Percentiles rank a stretch among this genome's conserved stretches.
phyloP scores from a whole-genome alignment of 2,888 invertebrate species.

The Yponomeuta cagnagella region DNA sequence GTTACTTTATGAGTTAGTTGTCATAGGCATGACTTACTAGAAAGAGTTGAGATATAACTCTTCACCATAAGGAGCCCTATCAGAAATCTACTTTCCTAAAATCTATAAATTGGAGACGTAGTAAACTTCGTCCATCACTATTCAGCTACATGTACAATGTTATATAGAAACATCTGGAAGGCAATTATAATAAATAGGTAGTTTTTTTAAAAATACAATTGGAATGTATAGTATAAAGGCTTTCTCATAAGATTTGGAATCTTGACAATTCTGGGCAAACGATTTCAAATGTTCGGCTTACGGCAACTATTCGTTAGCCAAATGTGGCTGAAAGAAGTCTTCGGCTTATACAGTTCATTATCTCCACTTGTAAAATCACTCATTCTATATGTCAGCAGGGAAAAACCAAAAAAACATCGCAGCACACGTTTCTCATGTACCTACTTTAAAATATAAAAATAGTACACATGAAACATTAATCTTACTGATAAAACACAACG shows the following conservation, averaged over 20 bases:
- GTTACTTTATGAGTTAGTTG: not conserved
- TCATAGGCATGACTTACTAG: not conserved
- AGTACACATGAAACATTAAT: not conserved
- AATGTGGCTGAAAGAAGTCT: not conserved
- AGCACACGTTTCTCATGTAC: not conserved
- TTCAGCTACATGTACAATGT: not conserved
- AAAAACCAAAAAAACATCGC: not conserved
- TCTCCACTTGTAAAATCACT: slow-evolving; percentile 18
- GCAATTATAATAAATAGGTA: slow-evolving; percentile 2
- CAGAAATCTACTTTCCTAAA: not conserved
- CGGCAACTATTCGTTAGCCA: not conserved
- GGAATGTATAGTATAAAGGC: slow-evolving; percentile 71
- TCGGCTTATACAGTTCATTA: not conserved
- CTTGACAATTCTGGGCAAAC: not conserved
- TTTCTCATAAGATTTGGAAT: slow-evolving; percentile 64
- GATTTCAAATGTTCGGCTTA: not conserved
- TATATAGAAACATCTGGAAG: not conserved
- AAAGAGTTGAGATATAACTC: too few relatives aligned
- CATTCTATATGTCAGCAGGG: slow-evolving; percentile 16
- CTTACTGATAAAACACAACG: not conserved
- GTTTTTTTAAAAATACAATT: slow-evolving; percentile 51
- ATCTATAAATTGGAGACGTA: not conserved
- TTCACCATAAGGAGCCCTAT: not conserved
- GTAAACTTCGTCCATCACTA: not conserved
- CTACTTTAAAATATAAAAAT: not conserved